phyloP scores from a whole-genome alignment of 2,888 invertebrate genomes.

The Drosophila melanosoma region DNA sequence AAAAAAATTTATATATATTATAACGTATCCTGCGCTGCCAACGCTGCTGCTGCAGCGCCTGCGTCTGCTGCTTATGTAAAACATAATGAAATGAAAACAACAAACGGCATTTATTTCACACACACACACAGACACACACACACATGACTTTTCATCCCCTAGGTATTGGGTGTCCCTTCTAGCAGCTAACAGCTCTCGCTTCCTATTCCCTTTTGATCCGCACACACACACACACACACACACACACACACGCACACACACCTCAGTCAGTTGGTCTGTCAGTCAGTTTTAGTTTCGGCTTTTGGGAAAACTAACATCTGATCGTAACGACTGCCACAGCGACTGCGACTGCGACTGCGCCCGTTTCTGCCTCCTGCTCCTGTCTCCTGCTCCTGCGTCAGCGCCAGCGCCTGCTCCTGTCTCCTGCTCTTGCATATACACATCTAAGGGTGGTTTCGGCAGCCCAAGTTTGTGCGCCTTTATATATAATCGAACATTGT shows the following conservation, averaged over 20 bases:
- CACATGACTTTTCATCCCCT: slow-evolving; percentile 84
- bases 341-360: slow-evolving; percentile 21
- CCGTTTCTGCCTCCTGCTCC: slow-evolving; percentile 23
- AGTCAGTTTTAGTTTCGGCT: slow-evolving; percentile 51
- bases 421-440: slow-evolving; percentile 3
- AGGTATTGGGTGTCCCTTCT: slow-evolving; percentile 67
- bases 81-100: slow-evolving; percentile 71
- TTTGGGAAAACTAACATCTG: slow-evolving; percentile 85
- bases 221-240: slow-evolving; percentile 38
- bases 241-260: slow-evolving; percentile 26
- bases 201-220: slow-evolving; percentile 41
- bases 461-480: slow-evolving; percentile 51
- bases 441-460: slow-evolving; percentile 71
- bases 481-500: slow-evolving; percentile 45
- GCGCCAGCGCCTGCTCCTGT: slow-evolving; percentile 17
- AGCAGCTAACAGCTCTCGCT: slow-evolving; percentile 22
- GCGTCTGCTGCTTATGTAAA: slow-evolving; percentile 66
- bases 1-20: slow-evolving; percentile 34
- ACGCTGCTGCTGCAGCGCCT: slow-evolving; percentile 31
- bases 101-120: slow-evolving; percentile 72
- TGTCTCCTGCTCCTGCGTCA: background rate
- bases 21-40: slow-evolving; percentile 57
- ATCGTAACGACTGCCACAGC: slow-evolving; percentile 63
- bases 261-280: slow-evolving; percentile 51
- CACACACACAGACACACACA: slow-evolving; percentile 45